phyloP scores from a whole-genome alignment of 2,797 vertebrate species.

The Channa striata region DNA sequence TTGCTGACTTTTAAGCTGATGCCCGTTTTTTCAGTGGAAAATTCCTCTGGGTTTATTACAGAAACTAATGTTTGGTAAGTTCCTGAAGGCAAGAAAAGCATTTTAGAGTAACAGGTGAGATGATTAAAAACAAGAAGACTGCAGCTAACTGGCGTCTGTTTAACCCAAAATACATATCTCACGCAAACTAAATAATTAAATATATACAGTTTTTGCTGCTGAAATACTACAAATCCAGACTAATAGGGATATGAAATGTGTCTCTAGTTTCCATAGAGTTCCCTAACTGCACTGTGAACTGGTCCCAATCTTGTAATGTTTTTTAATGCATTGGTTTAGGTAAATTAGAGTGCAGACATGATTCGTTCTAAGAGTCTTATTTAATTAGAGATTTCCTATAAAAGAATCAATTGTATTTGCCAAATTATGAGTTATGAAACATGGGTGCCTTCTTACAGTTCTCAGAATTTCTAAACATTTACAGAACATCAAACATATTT shows the following conservation, averaged over 20 bases:
- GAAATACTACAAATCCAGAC: neutral
- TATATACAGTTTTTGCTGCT: neutral
- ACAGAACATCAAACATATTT: neutral
- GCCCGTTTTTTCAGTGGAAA: neutral
- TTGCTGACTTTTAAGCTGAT: neutral
- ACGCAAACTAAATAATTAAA: neutral
- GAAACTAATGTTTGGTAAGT: neutral
- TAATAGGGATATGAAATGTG: neutral
- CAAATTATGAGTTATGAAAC: slow-evolving; percentile 20
- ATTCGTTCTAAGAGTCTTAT: slow-evolving; percentile 5
- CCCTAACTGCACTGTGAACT: slow-evolving; percentile 21
- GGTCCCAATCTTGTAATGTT: slow-evolving; percentile 11
- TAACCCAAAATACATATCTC: neutral
- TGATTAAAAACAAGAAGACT: neutral
- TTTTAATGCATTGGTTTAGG: slow-evolving; percentile 10
- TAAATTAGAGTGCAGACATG: slow-evolving; percentile 27
- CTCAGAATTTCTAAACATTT: neutral
- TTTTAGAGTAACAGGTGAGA: no score
- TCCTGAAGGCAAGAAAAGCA: neutral
- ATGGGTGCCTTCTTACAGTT: neutral
- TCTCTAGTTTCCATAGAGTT: slow-evolving; percentile 23
- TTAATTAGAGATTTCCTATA: slow-evolving; percentile 29
- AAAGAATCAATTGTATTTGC: slow-evolving; percentile 20
- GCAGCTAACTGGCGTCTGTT: neutral
- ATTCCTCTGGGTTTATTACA: neutral